Evolutionary conservation across 2,888 invertebrate genomes (phyloP).

Genomic region (Argyra leucocephala): DNA sequence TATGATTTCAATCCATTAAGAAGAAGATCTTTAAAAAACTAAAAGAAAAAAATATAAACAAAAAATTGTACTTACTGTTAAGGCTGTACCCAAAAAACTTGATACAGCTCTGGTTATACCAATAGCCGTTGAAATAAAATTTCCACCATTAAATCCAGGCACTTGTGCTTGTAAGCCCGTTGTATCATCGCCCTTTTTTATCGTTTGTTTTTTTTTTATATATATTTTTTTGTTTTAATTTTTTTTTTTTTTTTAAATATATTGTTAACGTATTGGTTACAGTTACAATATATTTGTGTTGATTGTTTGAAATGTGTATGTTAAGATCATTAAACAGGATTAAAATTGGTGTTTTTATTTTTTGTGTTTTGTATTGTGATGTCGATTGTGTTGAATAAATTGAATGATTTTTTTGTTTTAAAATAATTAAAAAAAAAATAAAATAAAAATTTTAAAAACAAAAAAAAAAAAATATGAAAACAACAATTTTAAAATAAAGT

Average conservation of each 20-base stretch:
- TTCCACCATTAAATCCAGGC: constrained; percentile 25
- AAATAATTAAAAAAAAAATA: too few species aligned
- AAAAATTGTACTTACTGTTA: constrained; percentile 50
- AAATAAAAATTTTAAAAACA: too few species aligned
- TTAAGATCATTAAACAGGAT: too few species aligned
- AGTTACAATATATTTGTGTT: not conserved
- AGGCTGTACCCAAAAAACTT: constrained; percentile 65
- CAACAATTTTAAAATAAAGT: too few species aligned
- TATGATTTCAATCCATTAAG: too few species aligned
- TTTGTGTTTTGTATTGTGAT: too few species aligned
- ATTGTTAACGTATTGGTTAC: not conserved
- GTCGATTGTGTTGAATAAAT: too few species aligned
- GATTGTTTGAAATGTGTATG: not conserved
- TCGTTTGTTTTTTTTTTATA: not conserved
- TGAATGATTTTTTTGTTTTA: too few species aligned
- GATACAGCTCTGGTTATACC: constrained; percentile 69
- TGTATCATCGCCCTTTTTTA: constrained; percentile 15
- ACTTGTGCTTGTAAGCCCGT: constrained; percentile 28
- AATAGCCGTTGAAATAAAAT: constrained; percentile 60
- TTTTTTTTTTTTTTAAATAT: not conserved
- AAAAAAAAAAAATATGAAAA: too few species aligned
- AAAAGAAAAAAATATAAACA: too few species aligned
- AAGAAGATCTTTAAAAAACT: too few species aligned
- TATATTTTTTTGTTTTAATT: not conserved
- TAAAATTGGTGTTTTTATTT: too few species aligned